Percentiles rank a stretch among this genome's conserved stretches.
These are phyloP conservation scores for Cassiopea andromeda DNA, from an alignment of 30 jellyfish, hydroid and myxozoan genomes.

Conservation along the genomic window DNA sequence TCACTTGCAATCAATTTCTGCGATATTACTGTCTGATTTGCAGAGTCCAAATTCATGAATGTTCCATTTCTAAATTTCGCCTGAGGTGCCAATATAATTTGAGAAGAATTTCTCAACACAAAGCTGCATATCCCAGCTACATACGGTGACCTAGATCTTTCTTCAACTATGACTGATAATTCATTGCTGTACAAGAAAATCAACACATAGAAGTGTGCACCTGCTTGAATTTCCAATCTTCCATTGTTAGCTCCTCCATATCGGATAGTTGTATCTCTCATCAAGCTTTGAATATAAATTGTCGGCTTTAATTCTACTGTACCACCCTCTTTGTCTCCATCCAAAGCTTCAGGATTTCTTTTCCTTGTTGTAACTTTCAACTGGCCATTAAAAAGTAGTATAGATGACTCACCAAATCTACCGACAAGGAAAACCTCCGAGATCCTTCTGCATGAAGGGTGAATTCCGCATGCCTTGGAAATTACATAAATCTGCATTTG, in stretches of 20 bases:
- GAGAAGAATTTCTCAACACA: background rate
- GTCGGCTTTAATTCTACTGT: conserved; percentile 4
- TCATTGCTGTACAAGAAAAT: conserved; percentile 23
- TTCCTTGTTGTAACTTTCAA: conserved; percentile 15
- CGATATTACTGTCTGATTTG: conserved; percentile 24
- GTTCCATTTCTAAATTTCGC: conserved; percentile 38
- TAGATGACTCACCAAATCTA: conserved; percentile 54
- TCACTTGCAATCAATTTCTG: conserved; percentile 22
- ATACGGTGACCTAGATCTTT: background rate
- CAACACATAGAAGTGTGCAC: conserved; percentile 4
- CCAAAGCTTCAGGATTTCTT: background rate
- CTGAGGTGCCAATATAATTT: background rate
- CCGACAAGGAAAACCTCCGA: conserved; percentile 48
- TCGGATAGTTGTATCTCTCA: conserved; percentile 54
- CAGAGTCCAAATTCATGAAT: background rate
- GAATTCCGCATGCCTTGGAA: conserved; percentile 44
- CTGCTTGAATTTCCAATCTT: conserved; percentile 42
- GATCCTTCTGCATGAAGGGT: conserved; percentile 34
- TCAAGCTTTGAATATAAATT: conserved; percentile 18
- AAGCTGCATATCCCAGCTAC: conserved; percentile 32
- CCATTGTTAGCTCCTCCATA: conserved; percentile 34
- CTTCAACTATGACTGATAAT: conserved; percentile 32
- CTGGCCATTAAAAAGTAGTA: conserved; percentile 7
- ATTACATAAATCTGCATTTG: conserved; percentile 13
- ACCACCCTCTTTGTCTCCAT: background rate